A percentile compares a stretch with the other conserved stretches of the same genome.
These are phyloP conservation scores for Cepphus grylle DNA, from an alignment of 2,113 vertebrate genomes.

Conservation along the genomic window DNA sequence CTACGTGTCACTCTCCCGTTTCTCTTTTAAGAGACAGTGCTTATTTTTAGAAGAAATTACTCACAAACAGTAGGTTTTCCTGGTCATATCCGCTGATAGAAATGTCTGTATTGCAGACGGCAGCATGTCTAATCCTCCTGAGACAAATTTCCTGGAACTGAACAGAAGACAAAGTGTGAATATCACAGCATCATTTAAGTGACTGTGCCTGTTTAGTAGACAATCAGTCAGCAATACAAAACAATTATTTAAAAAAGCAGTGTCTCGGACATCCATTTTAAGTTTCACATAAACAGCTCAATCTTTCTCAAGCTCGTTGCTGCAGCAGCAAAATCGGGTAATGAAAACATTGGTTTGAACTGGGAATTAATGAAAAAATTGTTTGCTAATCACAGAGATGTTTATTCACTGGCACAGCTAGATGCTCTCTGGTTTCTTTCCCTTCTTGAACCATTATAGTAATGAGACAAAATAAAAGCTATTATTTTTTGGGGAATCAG, in stretches of 20 bases:
- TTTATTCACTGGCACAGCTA: neutral
- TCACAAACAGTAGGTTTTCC: neutral
- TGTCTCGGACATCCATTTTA: conserved; percentile 4
- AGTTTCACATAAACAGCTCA: conserved; percentile 19
- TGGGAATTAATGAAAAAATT: neutral
- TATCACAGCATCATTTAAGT: neutral
- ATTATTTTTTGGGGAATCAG: neutral
- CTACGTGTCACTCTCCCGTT: neutral
- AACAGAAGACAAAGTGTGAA: neutral
- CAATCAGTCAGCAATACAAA: neutral
- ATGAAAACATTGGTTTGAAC: neutral
- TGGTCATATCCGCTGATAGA: neutral
- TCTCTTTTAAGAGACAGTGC: neutral
- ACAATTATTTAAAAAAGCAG: neutral
- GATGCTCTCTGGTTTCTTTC: neutral
- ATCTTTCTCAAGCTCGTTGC: conserved; percentile 33
- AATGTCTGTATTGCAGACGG: conserved; percentile 37
- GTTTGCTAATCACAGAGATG: neutral
- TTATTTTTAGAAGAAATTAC: neutral
- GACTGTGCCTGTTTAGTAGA: neutral
- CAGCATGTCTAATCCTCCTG: conserved; percentile 9
- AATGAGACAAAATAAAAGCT: neutral
- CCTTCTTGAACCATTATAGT: neutral
- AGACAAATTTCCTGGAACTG: conserved; percentile 52
- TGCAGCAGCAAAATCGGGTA: neutral